These are phyloP conservation scores for Coryphaenoides rupestris DNA, from an alignment of 2,113 vertebrate species.

Conservation along the genomic window DNA sequence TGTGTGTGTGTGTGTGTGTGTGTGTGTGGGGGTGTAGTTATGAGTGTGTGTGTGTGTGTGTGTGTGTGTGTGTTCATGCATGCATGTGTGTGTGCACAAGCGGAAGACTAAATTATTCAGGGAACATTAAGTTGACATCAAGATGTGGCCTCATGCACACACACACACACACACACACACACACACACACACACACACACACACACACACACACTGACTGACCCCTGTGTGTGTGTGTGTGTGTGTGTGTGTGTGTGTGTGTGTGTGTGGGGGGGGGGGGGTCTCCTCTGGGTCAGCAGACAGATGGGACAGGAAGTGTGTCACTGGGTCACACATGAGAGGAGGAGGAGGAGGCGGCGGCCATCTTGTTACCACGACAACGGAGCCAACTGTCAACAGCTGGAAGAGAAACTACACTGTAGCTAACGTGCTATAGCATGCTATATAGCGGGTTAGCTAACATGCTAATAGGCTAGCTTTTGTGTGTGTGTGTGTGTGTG, in stretches of 20 bases:
- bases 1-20: too few relatives aligned
- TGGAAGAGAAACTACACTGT: too few relatives aligned
- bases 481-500: too few relatives aligned
- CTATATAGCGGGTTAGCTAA: too few relatives aligned
- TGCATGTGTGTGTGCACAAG: slow-evolving; percentile 13
- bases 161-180: slow-evolving; percentile 16
- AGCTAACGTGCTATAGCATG: too few relatives aligned
- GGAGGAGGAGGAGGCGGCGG: slow-evolving; percentile 13
- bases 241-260: slow-evolving; percentile 32
- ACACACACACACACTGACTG: slow-evolving; percentile 14
- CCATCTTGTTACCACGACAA: slow-evolving; percentile 33
- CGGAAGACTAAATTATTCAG: slow-evolving; percentile 53
- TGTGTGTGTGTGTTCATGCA: neutral
- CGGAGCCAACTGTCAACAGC: too few relatives aligned
- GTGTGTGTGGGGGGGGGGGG: slow-evolving; percentile 33
- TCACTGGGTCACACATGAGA: slow-evolving; percentile 69
- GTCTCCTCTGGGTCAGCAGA: slow-evolving; percentile 31
- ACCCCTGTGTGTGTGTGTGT: slow-evolving; percentile 2
- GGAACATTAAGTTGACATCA: slow-evolving; percentile 56
- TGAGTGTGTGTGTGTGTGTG: slow-evolving; percentile 10
- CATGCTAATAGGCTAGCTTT: too few relatives aligned
- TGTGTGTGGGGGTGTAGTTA: neutral
- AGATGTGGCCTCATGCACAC: slow-evolving; percentile 44
- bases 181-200: slow-evolving; percentile 22
- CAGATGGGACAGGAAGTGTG: slow-evolving; percentile 69